These are phyloP conservation scores for Pocota personata DNA, from an alignment of 2,888 invertebrate species.

Conservation along the genomic window DNA sequence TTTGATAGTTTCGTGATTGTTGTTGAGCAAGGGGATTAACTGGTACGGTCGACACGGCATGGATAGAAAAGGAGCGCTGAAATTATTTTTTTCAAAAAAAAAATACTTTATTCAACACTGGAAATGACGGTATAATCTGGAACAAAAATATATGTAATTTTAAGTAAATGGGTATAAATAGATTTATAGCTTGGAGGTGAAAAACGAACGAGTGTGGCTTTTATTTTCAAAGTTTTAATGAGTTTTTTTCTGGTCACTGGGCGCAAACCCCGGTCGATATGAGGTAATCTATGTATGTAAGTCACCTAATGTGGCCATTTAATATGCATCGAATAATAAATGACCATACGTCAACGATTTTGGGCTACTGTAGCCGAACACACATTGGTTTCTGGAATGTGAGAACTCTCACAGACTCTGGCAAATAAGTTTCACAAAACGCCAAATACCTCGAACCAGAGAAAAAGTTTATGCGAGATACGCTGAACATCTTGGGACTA, in stretches of 20 bases:
- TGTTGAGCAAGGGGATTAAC: conserved; percentile 39
- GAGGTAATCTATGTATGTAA: too few relatives aligned
- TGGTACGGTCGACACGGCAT: neutral
- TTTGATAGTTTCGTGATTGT: conserved; percentile 68
- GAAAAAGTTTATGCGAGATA: too few relatives aligned
- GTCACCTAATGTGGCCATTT: too few relatives aligned
- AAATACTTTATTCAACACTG: neutral
- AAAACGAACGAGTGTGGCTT: neutral
- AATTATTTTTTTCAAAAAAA: neutral
- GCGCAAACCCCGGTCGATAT: too few relatives aligned
- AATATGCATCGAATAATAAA: too few relatives aligned
- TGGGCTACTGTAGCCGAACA: too few relatives aligned
- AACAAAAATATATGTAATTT: neutral
- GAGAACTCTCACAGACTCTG: too few relatives aligned
- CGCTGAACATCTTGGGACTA: too few relatives aligned
- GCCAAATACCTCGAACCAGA: too few relatives aligned
- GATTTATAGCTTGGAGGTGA: neutral
- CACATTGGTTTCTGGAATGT: too few relatives aligned
- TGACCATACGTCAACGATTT: too few relatives aligned
- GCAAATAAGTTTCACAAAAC: too few relatives aligned
- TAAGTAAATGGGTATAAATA: neutral
- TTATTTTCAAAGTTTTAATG: neutral
- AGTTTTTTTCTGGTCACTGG: neutral
- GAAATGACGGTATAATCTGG: neutral
- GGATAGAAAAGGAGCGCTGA: neutral